Evolutionary conservation across 2,113 vertebrate genomes (phyloP), one percentile per base, ranked within the genome.

Genomic region (Oryzias melastigma): DNA sequence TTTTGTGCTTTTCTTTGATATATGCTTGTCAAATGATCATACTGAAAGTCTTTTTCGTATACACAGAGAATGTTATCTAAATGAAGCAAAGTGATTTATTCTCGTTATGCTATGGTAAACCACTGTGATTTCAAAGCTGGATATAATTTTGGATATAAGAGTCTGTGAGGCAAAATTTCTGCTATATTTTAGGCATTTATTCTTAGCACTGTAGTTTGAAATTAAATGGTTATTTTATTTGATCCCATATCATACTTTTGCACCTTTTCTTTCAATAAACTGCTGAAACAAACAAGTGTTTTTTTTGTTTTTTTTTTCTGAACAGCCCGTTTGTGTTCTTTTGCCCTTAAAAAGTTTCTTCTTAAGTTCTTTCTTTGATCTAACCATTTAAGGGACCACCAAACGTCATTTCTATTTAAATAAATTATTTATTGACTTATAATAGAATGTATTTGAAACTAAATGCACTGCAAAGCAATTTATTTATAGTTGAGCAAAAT

Each of bases 261-360:
- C 74, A 80, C 69, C 24, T 7, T 76, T 75, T 63, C 61, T 72
- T 83, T 85, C 81, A 90, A 87, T 87, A 88, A 87, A 89, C 55
- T 68, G 50, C 70, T 71, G 46, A 52, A 66, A 59, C 64, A 73
- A 70, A 73, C 19, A 22, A 2, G 22, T 22, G n/a, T n/a, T n/a
- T n/a, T n/a, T n/a, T n/a, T n/a, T n/a, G n/a, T n/a, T n/a, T 22
- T 22, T 43, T 42, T 35, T 10, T 35, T 35, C 2, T 8, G 10
- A 35, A 35, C 35, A 13, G 5, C 27, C 27, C 6, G 5, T 7
- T 29, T 29, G 27, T 29, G 27, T 29, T 29, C 25, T 27, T 27
- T 7, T 27, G 25, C 25, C 7, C 5, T 27, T 29, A 29, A 7
- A 29, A 7, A 29, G 27, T 29, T 29, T 29, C 27, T 29, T 5